These are phyloP conservation scores for Columba janthina DNA, from an alignment of 2,113 vertebrate species.

Conservation along the genomic window DNA sequence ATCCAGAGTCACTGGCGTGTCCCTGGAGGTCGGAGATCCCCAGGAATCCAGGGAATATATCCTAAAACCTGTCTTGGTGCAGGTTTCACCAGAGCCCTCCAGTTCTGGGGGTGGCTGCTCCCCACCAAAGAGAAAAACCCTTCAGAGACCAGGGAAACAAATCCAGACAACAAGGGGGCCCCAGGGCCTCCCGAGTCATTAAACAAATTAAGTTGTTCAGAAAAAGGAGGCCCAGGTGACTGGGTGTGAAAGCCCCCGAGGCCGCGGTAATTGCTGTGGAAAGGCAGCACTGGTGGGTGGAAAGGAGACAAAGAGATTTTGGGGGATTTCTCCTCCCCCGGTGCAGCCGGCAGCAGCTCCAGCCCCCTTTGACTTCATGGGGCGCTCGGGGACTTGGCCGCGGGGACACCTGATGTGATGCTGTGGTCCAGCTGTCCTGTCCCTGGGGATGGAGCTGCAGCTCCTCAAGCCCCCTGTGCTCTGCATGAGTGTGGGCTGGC, in stretches of 20 bases:
- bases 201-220: constrained; percentile 36
- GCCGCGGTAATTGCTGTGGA: background rate
- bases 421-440: background rate
- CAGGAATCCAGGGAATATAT: rapidly evolving
- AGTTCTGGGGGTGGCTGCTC: background rate
- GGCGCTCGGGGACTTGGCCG: rapidly evolving
- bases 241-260: constrained; percentile 19
- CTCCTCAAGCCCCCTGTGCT: background rate
- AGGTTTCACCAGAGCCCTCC: background rate
- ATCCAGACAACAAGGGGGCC: background rate
- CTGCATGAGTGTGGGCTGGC: rapidly evolving
- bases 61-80: background rate
- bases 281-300: background rate
- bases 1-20: rapidly evolving
- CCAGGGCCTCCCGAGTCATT: constrained; percentile 9
- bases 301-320: background rate
- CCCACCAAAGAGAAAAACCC: background rate
- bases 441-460: background rate
- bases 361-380: background rate
- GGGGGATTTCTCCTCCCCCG: background rate
- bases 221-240: constrained; percentile 7
- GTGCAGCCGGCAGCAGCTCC: rapidly evolving
- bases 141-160: background rate
- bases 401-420: background rate
- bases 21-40: background rate